phyloP scores from a whole-genome alignment of 2,797 vertebrate species.

The Sebastes vulpes region DNA sequence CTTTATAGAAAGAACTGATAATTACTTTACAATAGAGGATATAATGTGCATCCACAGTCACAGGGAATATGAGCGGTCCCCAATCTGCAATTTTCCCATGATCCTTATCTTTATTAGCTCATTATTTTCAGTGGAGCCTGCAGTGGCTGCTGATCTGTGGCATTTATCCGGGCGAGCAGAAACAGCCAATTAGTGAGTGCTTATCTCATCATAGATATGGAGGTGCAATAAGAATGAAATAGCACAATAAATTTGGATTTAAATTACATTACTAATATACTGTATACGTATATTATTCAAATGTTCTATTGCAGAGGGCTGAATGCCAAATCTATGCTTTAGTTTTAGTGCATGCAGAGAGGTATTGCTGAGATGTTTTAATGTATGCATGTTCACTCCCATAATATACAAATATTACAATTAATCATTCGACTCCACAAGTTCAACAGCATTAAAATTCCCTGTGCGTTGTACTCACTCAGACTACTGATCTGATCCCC shows the following conservation, averaged over 20 bases:
- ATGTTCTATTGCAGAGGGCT: background rate
- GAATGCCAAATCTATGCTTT: background rate
- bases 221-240: constrained; percentile 71
- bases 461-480: background rate
- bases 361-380: background rate
- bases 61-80: constrained; percentile 61
- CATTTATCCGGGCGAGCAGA: constrained; percentile 77
- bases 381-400: background rate
- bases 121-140: constrained; percentile 73
- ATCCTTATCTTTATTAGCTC: constrained; percentile 84
- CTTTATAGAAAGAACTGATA: constrained; percentile 22
- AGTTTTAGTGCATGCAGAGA: background rate
- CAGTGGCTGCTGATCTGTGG: constrained; percentile 79
- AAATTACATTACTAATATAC: constrained; percentile 29
- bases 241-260: constrained; percentile 36
- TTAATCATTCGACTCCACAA: background rate
- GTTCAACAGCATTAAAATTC: background rate
- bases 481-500: background rate
- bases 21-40: constrained; percentile 50
- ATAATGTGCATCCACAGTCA: constrained; percentile 46
- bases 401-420: background rate
- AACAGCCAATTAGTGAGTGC: constrained; percentile 82
- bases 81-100: constrained; percentile 77
- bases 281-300: background rate
- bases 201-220: constrained; percentile 80